Base-by-base conservation (phyloP, 2,113 vertebrate genomes). In the Pterocles gutturalis region DNA sequence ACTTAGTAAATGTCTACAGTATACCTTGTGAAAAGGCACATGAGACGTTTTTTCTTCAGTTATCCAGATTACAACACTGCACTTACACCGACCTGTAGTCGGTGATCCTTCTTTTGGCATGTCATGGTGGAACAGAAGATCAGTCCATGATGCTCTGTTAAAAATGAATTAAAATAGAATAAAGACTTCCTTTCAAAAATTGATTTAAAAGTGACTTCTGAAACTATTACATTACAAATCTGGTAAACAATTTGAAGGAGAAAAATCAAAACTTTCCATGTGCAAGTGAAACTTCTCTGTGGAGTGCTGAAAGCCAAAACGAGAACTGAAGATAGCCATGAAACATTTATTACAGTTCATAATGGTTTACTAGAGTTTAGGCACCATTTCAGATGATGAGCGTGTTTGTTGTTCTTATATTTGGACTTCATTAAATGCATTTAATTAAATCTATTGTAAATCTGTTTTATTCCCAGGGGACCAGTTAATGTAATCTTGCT, bases 381-480 rank as follows among this genome's bases (percentile, higher is more conserved):
- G 36, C 45, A 66, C n/a, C 13, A 31, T 70, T 94, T 85, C 72
- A 90, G 71, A 94, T 69, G 69, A 34, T 43, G 11, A 67, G 57
- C 33, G 34, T 58, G 46, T 93, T 91, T 90, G 64, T 76, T 83
- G 49, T 92, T 94, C 33, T 96, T 93, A 21, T 82, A 73, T 86
- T 96, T 97, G 81, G 82, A 80, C 96, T 97, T 95, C 62, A 95
- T 96, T 97, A 95, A 90, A 94, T 86, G 18, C 49, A 88, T 96
- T 97, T 97, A 96, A 95, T 97, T 96, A 96, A 92, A 94, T 94
- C 70, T 95, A 22, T 89, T 96, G 70, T 95, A 97, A 97, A 97
- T 94, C 88, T 97, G 18, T 69, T 89, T 77, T 80, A 73, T 92
- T 94, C 95, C 34, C 76, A 87, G 60, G 58, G 79, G 84, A 46